Evolutionary conservation across 1,140 invertebrate genomes (phyloP), one percentile per base, ranked within the genome.

Genomic region (Drosophila obscura): DNA sequence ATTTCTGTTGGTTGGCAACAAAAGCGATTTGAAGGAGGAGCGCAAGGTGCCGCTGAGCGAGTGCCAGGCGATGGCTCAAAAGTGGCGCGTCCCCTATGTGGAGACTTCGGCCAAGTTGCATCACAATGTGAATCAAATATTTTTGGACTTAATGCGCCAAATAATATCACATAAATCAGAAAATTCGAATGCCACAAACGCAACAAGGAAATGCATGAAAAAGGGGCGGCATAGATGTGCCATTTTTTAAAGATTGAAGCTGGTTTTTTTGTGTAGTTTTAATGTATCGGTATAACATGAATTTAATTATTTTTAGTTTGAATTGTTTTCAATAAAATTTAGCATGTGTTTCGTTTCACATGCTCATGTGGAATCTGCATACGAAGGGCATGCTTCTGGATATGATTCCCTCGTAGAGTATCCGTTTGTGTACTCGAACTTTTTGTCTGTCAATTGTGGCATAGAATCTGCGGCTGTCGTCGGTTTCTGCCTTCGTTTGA

Each of bases 51-150:
- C 95, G 72, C 93, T 97, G 68, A 96, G 96, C 73, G 96, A 98
- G 91, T 98, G 98, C 83, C 95, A 97, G 92, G 94, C 94, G 63
- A 94, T 97, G 78, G 97, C 98, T 19, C 95, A 96, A 87, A 95
- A 96, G 80, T 99, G 99, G 99, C 95, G 96, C 72, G 98, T 99
- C 72, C 97, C 97, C 62, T 99, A 99, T 93, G 97, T 99, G 46
- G 99, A 99, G 94, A 99, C 99, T 60, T 99, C 98, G 50, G 99
- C 99, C 61, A 99, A 99, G 94, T 99, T 98, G 39, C 94, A 97
- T 81, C 97, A 97, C 91, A 99, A 99, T 93, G 99, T 99, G 11
- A 4, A 39, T 39, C 11, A 4, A 11, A 13, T 39, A 39, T 39
- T 39, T 5, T 4, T 13, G 11, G 35, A 39, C 4, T 4, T 39